Conservation (phyloP, 2,888 invertebrate genomes). For the Oligia fasciuncula region DNA sequence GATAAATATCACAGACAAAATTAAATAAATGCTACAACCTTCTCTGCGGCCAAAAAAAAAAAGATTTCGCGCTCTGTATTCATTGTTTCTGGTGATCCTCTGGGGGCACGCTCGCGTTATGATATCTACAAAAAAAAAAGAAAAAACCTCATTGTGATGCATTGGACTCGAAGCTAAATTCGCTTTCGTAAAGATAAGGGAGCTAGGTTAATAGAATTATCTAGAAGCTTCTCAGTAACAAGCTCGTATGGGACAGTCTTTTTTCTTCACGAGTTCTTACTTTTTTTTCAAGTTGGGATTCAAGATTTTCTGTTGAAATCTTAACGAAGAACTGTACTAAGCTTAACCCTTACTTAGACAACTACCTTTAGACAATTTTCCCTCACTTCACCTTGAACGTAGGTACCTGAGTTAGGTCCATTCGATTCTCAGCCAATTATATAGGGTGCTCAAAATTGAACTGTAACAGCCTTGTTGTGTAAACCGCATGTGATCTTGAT, state of each 20-base stretch:
- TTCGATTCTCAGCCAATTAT: constrained; percentile 10
- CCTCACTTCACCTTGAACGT: neutral
- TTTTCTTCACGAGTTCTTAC: constrained; percentile 4
- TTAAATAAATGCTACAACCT: constrained; percentile 61
- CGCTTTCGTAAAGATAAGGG: constrained; percentile 51
- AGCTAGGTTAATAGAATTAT: constrained; percentile 60
- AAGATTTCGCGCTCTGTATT: constrained; percentile 71
- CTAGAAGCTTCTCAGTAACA: constrained; percentile 35
- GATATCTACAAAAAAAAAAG: constrained; percentile 67
- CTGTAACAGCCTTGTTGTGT: neutral
- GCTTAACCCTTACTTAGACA: constrained; percentile 8
- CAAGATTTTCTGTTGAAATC: constrained; percentile 29
- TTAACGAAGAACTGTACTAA: neutral
- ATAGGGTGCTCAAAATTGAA: constrained; percentile 4
- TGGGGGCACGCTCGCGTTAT: constrained; percentile 68
- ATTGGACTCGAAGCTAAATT: constrained; percentile 63
- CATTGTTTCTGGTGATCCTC: constrained; percentile 72
- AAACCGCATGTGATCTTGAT: constrained; percentile 27
- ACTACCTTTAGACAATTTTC: neutral
- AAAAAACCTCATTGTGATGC: constrained; percentile 73
- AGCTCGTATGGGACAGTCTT: constrained; percentile 25
- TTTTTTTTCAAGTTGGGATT: constrained; percentile 6
- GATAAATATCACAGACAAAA: constrained; percentile 64
- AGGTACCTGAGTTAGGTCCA: neutral
- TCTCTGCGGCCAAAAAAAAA: constrained; percentile 54